Conservation (phyloP, 2,888 invertebrate species). For the Bimastos eiseni region DNA sequence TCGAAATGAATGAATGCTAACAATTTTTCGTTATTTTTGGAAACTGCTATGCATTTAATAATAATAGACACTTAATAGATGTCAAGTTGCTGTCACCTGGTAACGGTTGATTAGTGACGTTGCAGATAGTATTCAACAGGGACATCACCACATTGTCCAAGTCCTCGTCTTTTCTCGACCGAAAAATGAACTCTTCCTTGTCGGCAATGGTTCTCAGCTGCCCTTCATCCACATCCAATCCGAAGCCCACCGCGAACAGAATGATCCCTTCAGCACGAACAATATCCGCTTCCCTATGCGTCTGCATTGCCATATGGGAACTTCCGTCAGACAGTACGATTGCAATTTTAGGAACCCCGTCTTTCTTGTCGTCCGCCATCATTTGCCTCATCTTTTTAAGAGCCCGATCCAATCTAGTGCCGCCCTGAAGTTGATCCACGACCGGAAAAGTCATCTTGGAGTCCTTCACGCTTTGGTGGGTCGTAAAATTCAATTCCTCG, state of each 20-base stretch:
- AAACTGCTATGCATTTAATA: too few species aligned
- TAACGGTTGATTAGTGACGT: too few species aligned
- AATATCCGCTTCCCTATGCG: constrained; percentile 46
- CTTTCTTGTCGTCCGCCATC: background rate
- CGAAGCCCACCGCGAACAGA: constrained; percentile 57
- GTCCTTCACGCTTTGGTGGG: background rate
- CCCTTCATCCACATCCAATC: constrained; percentile 47
- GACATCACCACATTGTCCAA: background rate
- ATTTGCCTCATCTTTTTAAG: constrained; percentile 41
- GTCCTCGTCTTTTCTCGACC: background rate
- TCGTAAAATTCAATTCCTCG: constrained; percentile 43
- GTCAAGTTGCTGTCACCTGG: too few species aligned
- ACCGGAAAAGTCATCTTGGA: background rate
- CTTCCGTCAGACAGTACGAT: constrained; percentile 56
- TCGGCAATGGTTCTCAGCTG: constrained; percentile 50
- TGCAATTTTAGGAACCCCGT: constrained; percentile 47
- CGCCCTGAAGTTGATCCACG: constrained; percentile 35
- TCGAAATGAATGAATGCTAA: too few species aligned
- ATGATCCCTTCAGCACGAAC: constrained; percentile 50
- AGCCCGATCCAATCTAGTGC: constrained; percentile 39
- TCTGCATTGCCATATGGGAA: constrained; percentile 47
- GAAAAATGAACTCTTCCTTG: background rate
- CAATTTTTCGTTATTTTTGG: too few species aligned
- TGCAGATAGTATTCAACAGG: background rate
- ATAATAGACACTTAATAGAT: too few species aligned